A percentile compares a stretch with the other conserved stretches of the same genome.
Conservation (phyloP, 2,888 invertebrate species). For the Ptilodon capucinus region DNA sequence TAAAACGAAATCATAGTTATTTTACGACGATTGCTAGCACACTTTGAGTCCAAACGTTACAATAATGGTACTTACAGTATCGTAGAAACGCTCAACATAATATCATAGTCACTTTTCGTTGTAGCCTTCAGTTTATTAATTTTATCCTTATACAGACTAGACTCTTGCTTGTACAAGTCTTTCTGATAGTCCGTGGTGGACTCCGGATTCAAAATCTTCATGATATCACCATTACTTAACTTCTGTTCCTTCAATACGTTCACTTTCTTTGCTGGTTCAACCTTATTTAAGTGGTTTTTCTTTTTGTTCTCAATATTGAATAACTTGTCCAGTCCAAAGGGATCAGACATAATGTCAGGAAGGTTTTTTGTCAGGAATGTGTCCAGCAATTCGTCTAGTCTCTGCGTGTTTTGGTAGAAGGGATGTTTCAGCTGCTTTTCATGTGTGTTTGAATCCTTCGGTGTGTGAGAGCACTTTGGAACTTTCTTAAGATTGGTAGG, state of each 20-base stretch:
- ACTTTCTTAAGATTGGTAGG: constrained; percentile 34
- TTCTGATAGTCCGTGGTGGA: constrained; percentile 1
- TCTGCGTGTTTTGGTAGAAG: constrained; percentile 58
- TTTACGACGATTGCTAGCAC: too few species aligned
- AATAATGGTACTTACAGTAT: constrained; percentile 45
- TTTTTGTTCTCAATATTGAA: constrained; percentile 22
- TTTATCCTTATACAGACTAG: constrained; percentile 9
- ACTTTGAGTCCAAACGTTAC: too few species aligned
- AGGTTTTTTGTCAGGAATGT: constrained; percentile 46
- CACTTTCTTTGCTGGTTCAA: not conserved
- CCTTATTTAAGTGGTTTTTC: constrained; percentile 6
- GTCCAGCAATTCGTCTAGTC: constrained; percentile 55
- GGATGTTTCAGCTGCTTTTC: constrained; percentile 60
- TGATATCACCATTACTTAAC: not conserved
- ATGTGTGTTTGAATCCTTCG: constrained; percentile 48
- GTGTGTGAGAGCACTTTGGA: constrained; percentile 56
- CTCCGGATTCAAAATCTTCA: constrained; percentile 3
- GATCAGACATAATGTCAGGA: constrained; percentile 36
- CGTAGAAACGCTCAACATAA: constrained; percentile 47
- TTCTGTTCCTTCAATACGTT: not conserved
- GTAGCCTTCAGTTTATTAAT: constrained; percentile 5
- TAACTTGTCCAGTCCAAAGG: constrained; percentile 31
- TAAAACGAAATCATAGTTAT: too few species aligned
- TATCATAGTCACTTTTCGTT: constrained; percentile 24
- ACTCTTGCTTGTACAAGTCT: constrained; percentile 16